These are phyloP conservation scores for Eutrigla gurnardus DNA, from an alignment of 2,797 vertebrate species.

Conservation along the genomic window DNA sequence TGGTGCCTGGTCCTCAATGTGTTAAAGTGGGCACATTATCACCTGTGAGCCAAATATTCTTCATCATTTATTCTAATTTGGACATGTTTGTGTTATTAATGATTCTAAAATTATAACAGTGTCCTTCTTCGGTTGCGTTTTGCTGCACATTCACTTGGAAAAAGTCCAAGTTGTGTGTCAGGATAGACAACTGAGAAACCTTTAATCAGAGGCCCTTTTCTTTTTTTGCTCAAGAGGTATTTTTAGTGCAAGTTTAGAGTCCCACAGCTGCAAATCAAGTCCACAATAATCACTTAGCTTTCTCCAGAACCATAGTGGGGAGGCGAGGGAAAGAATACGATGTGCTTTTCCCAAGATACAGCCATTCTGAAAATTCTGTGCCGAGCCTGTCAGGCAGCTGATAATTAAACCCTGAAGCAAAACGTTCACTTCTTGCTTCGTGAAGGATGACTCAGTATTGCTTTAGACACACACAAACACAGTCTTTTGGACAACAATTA, in stretches of 20 bases:
- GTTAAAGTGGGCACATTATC: neutral
- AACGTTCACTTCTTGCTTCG: constrained; percentile 38
- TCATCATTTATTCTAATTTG: constrained; percentile 1
- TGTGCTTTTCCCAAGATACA: constrained; percentile 1
- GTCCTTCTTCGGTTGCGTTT: neutral
- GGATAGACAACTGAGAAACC: constrained; percentile 11
- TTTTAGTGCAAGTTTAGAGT: constrained; percentile 1
- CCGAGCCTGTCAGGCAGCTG: constrained; percentile 40
- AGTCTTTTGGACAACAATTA: constrained; percentile 19
- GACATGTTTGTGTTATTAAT: neutral
- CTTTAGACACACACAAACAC: constrained; percentile 26
- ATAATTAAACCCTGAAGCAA: constrained; percentile 49
- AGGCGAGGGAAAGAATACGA: constrained; percentile 1
- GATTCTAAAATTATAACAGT: neutral
- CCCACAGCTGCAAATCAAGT: constrained; percentile 29
- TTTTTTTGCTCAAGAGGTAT: constrained; percentile 7
- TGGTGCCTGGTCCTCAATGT: neutral
- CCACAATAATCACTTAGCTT: constrained; percentile 13
- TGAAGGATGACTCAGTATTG: constrained; percentile 33
- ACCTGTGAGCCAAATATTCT: neutral
- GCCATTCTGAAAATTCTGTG: constrained; percentile 23
- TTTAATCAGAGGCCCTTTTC: constrained; percentile 26
- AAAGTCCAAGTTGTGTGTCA: neutral
- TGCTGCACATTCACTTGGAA: neutral
- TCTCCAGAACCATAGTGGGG: constrained; percentile 18